These are phyloP conservation scores for Chaenocephalus aceratus DNA, from an alignment of 2,113 vertebrate genomes.

Conservation along the genomic window DNA sequence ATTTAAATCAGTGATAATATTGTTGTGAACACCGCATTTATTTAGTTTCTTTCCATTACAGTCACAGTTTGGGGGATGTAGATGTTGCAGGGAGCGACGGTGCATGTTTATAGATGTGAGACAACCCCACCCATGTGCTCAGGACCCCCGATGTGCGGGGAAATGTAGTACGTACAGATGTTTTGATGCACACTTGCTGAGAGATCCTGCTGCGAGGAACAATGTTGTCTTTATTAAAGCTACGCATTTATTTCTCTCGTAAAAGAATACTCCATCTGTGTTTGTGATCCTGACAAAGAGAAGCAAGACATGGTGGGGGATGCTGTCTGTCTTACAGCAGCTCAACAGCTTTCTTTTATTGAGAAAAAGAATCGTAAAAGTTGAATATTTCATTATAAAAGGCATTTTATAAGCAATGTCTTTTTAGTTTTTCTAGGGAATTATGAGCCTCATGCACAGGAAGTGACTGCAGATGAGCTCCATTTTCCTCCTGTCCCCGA, in stretches of 20 bases:
- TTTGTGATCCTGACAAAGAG: constrained; percentile 36
- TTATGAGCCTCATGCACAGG: neutral
- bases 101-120: constrained; percentile 64
- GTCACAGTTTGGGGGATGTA: constrained; percentile 24
- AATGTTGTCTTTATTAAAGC: constrained; percentile 75
- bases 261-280: constrained; percentile 52
- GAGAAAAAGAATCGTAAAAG: constrained; percentile 21
- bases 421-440: neutral
- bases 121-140: constrained; percentile 50
- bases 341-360: constrained; percentile 49
- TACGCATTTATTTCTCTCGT: constrained; percentile 57
- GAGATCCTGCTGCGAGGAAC: constrained; percentile 65
- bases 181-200: constrained; percentile 65
- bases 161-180: constrained; percentile 62
- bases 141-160: constrained; percentile 47
- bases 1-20: constrained; percentile 53
- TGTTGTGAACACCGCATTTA: constrained; percentile 7
- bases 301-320: constrained; percentile 10
- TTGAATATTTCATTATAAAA: constrained; percentile 39
- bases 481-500: neutral
- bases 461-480: neutral
- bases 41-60: constrained; percentile 53
- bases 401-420: constrained; percentile 27
- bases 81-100: constrained; percentile 41
- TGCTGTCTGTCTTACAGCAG: constrained; percentile 20